Conservation (phyloP, 2,888 invertebrate species). For the Eugnorisma glareosa region DNA sequence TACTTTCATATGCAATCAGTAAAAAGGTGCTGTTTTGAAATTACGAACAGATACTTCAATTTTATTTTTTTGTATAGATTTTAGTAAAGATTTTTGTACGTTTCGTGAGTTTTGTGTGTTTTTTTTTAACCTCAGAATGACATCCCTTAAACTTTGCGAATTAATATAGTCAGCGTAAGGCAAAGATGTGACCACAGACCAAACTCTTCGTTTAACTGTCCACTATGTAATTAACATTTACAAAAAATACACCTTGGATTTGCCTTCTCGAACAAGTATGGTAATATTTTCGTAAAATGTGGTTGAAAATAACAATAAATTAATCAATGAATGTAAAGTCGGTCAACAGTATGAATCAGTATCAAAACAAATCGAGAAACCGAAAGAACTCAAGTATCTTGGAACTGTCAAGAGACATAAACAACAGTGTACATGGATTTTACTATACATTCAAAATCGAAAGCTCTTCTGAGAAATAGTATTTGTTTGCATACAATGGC, state of each 20-base stretch:
- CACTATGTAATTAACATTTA: constrained; percentile 51
- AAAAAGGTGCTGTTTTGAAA: too few species aligned
- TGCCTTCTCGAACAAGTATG: constrained; percentile 53
- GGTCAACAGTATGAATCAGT: constrained; percentile 45
- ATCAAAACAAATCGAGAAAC: constrained; percentile 55
- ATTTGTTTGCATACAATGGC: constrained; percentile 13
- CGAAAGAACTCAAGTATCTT: constrained; percentile 32
- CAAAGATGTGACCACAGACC: not conserved
- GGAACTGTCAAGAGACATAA: constrained; percentile 38
- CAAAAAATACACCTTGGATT: constrained; percentile 52
- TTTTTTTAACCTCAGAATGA: not conserved
- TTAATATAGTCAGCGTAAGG: not conserved
- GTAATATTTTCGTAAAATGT: constrained; percentile 56
- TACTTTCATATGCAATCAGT: too few species aligned
- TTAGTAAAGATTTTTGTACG: not conserved
- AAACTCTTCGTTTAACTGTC: constrained; percentile 4
- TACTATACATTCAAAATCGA: constrained; percentile 35
- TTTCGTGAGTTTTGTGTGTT: not conserved
- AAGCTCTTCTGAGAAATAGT: constrained; percentile 59
- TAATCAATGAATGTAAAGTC: constrained; percentile 33
- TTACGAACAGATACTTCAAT: too few species aligned
- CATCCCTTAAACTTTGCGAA: not conserved
- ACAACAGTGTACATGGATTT: constrained; percentile 25
- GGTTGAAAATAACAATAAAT: constrained; percentile 24
- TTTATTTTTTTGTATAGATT: too few species aligned